Conservation (phyloP, 2,797 vertebrate genomes). For the Adelosebastes latens region DNA sequence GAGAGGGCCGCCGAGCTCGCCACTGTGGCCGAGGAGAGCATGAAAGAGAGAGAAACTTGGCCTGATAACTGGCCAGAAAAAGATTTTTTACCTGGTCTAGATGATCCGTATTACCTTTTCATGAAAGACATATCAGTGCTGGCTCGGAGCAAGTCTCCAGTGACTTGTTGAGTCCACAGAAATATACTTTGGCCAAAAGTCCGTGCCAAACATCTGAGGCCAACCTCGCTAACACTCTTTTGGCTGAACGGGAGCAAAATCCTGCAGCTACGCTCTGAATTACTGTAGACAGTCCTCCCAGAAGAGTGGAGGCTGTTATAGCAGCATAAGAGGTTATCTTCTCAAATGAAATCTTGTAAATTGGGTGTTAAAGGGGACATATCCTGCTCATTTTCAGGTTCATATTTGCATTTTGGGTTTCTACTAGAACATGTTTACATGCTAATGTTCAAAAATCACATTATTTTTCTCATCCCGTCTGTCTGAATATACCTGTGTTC, state of each 20-base stretch:
- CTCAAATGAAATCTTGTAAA: not conserved
- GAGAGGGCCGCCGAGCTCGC: conserved; percentile 47
- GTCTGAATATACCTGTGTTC: no score
- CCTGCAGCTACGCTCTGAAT: not conserved
- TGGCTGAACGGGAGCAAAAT: not conserved
- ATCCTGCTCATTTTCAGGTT: not conserved
- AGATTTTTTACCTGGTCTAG: not conserved
- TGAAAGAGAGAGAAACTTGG: conserved; percentile 19
- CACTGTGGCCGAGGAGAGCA: conserved; percentile 32
- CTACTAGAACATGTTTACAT: not conserved
- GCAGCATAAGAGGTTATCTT: not conserved
- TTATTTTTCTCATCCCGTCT: no score
- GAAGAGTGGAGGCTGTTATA: not conserved
- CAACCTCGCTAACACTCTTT: not conserved
- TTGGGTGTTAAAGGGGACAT: not conserved
- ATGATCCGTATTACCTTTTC: conserved; percentile 1
- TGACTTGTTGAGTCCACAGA: not conserved
- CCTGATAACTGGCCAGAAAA: conserved; percentile 20
- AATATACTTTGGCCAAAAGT: not conserved
- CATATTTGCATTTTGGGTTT: not conserved
- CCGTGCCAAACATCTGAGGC: not conserved
- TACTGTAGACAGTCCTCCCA: not conserved
- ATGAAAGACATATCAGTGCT: not conserved
- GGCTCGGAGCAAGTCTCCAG: not conserved
- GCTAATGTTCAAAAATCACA: no score